Evolutionary conservation across 1,140 invertebrate genomes (phyloP), one percentile per base, ranked within the genome.

Genomic region (Daktulosphaira vitifoliae): DNA sequence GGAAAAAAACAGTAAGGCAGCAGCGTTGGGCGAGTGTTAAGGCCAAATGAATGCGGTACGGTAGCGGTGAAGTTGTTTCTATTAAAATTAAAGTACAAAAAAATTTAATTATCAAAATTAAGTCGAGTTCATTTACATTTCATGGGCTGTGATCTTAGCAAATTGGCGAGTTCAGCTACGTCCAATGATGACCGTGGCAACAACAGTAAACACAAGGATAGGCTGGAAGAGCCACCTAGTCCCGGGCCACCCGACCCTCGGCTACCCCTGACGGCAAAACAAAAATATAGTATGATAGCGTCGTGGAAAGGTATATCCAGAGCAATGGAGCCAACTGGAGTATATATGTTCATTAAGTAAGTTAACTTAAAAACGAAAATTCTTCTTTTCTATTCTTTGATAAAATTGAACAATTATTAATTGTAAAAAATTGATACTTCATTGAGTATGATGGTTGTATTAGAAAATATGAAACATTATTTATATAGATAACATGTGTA

Each of bases 321-420:
- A 68, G 89, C 89, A 1, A 88, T 92, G 81, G 88, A 90, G 74
- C 82, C 85, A 15, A 92, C 90, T 25, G 90, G 90, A 16, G 82
- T 93, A 68, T 84, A 82, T 75, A 93, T 93, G 90, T 92, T 93
- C 75, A 79, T 92, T 74, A 89, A 88, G 90, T 92, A 77, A 86
- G 87, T 83, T n/a, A n/a, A n/a, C n/a, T n/a, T n/a, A n/a, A n/a
- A n/a, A n/a, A n/a, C n/a, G n/a, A n/a, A n/a, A n/a, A n/a, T n/a
- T n/a, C n/a, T n/a, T n/a, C n/a, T n/a, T n/a, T n/a, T n/a, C n/a
- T n/a, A n/a, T n/a, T n/a, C n/a, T n/a, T n/a, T n/a, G n/a, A n/a
- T n/a, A n/a, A n/a, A n/a, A n/a, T n/a, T n/a, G n/a, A n/a, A n/a
- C n/a, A n/a, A n/a, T n/a, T n/a, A n/a, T n/a, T n/a, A n/a, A n/a